Percentiles rank a stretch among this genome's conserved stretches.
phyloP scores from a whole-genome alignment of 2,113 vertebrate genomes.

The Gymnorhina tibicen region DNA sequence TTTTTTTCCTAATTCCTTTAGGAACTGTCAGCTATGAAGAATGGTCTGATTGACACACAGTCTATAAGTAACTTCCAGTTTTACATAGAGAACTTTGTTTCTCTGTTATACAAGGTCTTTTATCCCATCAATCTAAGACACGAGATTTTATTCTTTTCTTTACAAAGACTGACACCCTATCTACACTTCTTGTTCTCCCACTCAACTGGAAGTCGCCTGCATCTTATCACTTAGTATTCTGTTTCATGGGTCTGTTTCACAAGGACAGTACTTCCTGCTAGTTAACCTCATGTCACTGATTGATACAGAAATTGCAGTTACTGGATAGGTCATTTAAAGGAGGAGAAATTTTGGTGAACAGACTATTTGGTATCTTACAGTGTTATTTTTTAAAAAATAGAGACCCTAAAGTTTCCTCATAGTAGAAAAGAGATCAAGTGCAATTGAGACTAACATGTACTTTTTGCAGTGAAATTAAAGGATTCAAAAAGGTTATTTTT shows the following conservation, averaged over 20 bases:
- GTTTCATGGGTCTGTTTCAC: not conserved
- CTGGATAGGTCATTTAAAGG: not conserved
- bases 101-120: constrained; percentile 26
- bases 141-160: constrained; percentile 8
- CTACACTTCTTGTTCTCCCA: not conserved
- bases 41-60: constrained; percentile 19
- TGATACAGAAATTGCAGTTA: not conserved
- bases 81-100: constrained; percentile 34
- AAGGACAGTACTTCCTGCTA: not conserved
- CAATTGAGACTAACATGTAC: not conserved
- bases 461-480: not conserved
- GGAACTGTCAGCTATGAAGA: constrained; percentile 19
- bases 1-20: not conserved
- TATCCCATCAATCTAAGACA: not conserved
- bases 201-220: not conserved
- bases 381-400: not conserved
- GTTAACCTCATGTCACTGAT: not conserved
- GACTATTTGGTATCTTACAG: not conserved
- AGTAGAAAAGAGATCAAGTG: not conserved
- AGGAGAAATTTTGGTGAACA: not conserved
- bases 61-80: constrained; percentile 21
- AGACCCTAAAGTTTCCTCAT: not conserved
- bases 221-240: not conserved
- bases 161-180: not conserved
- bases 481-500: not conserved